phyloP scores from a whole-genome alignment of 2,888 invertebrate genomes.

The Buathra laborator region DNA sequence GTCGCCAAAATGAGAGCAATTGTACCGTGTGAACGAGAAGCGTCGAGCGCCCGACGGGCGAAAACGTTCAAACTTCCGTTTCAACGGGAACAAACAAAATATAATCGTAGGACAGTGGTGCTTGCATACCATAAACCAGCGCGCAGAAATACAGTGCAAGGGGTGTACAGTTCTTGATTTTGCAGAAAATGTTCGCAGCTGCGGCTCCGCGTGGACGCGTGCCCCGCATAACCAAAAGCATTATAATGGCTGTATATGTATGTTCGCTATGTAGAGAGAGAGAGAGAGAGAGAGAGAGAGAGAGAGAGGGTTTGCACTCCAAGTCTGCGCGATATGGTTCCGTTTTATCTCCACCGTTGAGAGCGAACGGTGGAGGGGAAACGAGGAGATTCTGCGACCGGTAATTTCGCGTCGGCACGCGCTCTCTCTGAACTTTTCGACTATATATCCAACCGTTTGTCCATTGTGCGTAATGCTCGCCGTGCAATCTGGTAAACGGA shows the following conservation, averaged over 20 bases:
- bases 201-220: constrained; percentile 11
- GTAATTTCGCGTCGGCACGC: constrained; percentile 25
- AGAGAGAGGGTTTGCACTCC: not conserved
- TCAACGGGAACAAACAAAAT: constrained; percentile 32
- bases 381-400: constrained; percentile 3
- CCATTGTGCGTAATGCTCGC: constrained; percentile 43
- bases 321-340: not conserved
- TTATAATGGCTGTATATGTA: not conserved
- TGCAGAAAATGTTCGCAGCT: constrained; percentile 28
- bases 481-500: constrained; percentile 24
- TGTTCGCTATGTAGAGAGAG: not conserved
- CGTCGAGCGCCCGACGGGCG: not conserved
- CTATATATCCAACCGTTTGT: not conserved
- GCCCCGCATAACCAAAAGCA: constrained; percentile 14
- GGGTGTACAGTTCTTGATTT: constrained; percentile 31
- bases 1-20: not conserved
- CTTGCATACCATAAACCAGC: constrained; percentile 5
- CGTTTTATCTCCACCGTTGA: constrained; percentile 4
- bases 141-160: constrained; percentile 17
- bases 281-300: not conserved
- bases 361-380: not conserved
- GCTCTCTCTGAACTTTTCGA: not conserved
- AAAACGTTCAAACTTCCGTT: constrained; percentile 36
- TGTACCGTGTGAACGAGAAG: not conserved
- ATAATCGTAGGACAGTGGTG: not conserved